Base-by-base conservation (phyloP, 2,888 invertebrate genomes). In the Chalcosyrphus nemorum region DNA sequence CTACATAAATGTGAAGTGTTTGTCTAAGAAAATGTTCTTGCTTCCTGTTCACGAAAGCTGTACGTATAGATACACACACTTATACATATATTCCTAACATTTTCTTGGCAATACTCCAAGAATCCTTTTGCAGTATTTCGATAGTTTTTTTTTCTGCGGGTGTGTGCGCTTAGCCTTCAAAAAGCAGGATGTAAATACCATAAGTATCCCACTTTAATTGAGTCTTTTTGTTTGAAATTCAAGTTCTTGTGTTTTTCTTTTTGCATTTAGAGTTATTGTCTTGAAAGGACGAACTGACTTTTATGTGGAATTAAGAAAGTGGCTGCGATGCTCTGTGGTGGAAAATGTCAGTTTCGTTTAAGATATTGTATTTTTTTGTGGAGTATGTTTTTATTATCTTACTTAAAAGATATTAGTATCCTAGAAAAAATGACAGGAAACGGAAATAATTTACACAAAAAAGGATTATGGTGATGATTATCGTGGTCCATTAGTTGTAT, bases 31-130 rank as follows among this genome's bases (percentile, higher is more conserved):
- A 59, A 38, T 54, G 24, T 66, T 17, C 52, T 24, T 66, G 38
- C 27, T 52, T 35, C 19, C 19, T 43, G 52, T 70, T 54, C 68
- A 63, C 70, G 61, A 77, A 77, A 61, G 61, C 52, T 13, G 50
- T 38, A 38, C 9, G 2, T 9, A 35, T 27, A 45, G 54, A 45
- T 61, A 54, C 54, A 61, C 61, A 61, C 45, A 61, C 54, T 38
- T 27, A 27, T 27, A 27, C 27, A 70, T 59, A 52, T 52, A 68
- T 61, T 47, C 61, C n/a, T n/a, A 54, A 61, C 61, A 77, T 35
- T 70, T 61, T 45, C 45, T 35, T 77, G 77, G 77, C 52, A 54
- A 45, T 27, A 4, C 13, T 61, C 77, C 77, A 77, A 77, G 32
- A 17, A 56, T 47, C 45, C 54, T 74, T 15, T n/a, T 27, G n/a